Percentiles rank a stretch among this genome's conserved stretches.
phyloP scores from a whole-genome alignment of 2,888 invertebrate genomes.

The Beris chalybata region DNA sequence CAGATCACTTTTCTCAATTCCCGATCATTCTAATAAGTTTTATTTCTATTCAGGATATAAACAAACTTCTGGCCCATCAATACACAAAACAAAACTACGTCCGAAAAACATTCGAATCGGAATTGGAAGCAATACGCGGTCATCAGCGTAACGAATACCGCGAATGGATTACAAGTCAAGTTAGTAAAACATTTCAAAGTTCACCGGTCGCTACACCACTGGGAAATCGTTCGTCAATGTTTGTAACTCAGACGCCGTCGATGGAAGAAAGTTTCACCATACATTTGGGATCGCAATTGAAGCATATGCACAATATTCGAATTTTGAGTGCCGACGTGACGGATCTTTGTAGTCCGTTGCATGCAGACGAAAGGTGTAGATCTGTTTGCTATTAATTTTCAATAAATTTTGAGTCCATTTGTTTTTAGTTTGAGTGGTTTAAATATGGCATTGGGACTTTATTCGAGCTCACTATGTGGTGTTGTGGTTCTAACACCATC shows the following conservation, averaged over 20 bases:
- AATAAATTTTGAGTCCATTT: background rate
- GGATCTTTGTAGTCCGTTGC: slow-evolving; percentile 71
- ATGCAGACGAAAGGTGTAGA: slow-evolving; percentile 53
- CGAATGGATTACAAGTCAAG: slow-evolving; percentile 74
- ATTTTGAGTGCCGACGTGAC: slow-evolving; percentile 83
- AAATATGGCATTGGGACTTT: slow-evolving; percentile 91
- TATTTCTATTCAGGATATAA: slow-evolving; percentile 64
- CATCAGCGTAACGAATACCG: slow-evolving; percentile 85
- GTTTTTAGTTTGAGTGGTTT: slow-evolving; percentile 59
- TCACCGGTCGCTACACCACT: slow-evolving; percentile 49
- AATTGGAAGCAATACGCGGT: slow-evolving; percentile 80
- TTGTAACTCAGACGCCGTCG: slow-evolving; percentile 55
- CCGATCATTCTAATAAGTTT: background rate
- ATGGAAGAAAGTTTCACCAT: slow-evolving; percentile 97
- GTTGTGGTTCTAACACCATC: slow-evolving; percentile 73
- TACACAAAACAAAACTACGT: slow-evolving; percentile 81
- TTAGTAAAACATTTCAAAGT: slow-evolving; percentile 51
- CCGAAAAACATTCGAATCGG: slow-evolving; percentile 83
- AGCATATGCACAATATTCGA: slow-evolving; percentile 97
- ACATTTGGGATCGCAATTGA: slow-evolving; percentile 95
- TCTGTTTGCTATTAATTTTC: background rate
- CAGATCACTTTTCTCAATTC: background rate
- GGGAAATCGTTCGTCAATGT: slow-evolving; percentile 56
- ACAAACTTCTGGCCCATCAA: slow-evolving; percentile 77
- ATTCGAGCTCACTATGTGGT: slow-evolving; percentile 88